Percentiles rank a stretch among this genome's conserved stretches.
Evolutionary conservation across 2,113 vertebrate genomes (phyloP).

Genomic region (Dipodomys stephensi): DNA sequence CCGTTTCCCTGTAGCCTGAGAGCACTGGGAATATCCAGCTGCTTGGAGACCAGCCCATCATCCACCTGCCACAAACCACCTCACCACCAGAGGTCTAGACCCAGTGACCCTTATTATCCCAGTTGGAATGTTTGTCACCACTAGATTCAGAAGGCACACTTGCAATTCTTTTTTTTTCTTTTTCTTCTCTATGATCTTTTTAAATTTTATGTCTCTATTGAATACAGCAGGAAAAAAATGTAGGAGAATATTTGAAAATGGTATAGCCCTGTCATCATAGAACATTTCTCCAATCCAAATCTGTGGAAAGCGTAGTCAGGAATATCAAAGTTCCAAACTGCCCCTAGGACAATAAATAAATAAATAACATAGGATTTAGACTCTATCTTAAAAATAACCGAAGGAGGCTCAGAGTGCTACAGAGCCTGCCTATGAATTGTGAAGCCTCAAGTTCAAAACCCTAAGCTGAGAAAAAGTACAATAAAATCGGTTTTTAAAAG

Average conservation of each 20-base stretch:
- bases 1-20: not conserved
- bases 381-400: no score
- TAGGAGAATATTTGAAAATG: not conserved
- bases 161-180: not conserved
- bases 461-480: no score
- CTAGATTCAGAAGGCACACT: not conserved
- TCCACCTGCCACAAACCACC: not conserved
- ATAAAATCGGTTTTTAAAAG: not conserved
- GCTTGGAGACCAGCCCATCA: not conserved
- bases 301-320: no score
- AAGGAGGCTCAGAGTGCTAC: no score
- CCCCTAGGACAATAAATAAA: no score
- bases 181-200: no score
- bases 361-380: no score
- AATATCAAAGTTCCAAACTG: no score
- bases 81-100: rapidly evolving
- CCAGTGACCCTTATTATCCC: not conserved
- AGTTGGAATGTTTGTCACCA: not conserved
- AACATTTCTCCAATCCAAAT: no score
- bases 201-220: not conserved
- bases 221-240: not conserved
- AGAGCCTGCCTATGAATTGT: no score
- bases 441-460: no score
- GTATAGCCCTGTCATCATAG: no score
- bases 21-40: not conserved